Base-by-base conservation (phyloP, 2,888 invertebrate genomes). In the Parascotia fuliginaria region DNA sequence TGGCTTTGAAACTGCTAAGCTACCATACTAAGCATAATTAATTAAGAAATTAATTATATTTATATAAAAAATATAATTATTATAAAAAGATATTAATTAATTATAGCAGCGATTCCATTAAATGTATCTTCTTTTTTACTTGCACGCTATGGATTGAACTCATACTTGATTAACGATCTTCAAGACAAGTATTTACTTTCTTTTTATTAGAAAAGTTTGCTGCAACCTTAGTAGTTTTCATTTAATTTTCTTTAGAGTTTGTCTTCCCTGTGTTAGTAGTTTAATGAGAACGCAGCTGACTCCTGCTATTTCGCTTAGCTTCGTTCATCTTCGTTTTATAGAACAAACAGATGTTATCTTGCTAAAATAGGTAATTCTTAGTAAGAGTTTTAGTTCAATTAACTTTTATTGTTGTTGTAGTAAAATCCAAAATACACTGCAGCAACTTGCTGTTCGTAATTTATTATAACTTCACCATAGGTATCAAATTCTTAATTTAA, bases 241-340 rank as follows among this genome's bases (percentile, higher is more conserved):
- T 60, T 56, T 44, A 42, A 52, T 60, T 60, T 47, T 33, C 49
- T 32, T 43, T 19, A 14, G n/a, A 7, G 46, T 46, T 44, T 11
- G 38, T 36, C 24, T 29, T 37, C 42, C 45, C 45, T 16, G 14
- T 36, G 45, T 40, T 42, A 16, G 42, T 41, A 34, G 42, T 42
- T 38, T 47, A 32, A 34, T 36, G 34, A 34, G 39, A 27, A 7
- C 13, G 15, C 14, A 33, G 28, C 28, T 38, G 36, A 47, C 41
- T 22, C 12, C 12, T 11, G 0, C 5, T 13, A 16, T 16, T 40
- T 14, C 9, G 29, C 7, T 40, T 2, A 29, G 11, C 19, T 16
- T 19, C 19, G n/a, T n/a, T 36, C 19, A 36, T 36, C 6, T 33
- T 19, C 16, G 5, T 19, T 36, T 36, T 22, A 36, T 19, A 9